Evolutionary conservation across 92 coral and sea anemone genomes (phyloP).

Genomic region (Heteractis magnifica): DNA sequence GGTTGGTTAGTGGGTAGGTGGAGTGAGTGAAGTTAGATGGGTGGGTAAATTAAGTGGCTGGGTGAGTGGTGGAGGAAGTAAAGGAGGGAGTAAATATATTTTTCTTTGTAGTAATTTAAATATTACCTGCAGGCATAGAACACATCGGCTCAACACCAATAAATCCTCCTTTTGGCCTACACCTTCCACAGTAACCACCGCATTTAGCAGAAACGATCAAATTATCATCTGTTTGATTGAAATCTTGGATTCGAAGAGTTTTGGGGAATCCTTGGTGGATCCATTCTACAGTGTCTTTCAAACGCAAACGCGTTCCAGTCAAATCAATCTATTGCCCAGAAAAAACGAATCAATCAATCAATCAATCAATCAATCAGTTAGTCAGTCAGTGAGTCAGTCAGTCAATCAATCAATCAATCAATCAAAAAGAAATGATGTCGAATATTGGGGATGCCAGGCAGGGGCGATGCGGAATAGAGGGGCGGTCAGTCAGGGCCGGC

Average conservation of each 20-base stretch:
- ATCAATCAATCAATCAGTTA: background rate
- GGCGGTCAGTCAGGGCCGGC: no score
- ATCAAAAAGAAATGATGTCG: no score
- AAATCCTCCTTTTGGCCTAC: slow-evolving; percentile 75
- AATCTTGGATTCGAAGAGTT: slow-evolving; percentile 75
- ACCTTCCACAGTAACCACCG: slow-evolving; percentile 97
- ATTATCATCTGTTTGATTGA: slow-evolving; percentile 50
- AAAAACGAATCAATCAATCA: background rate
- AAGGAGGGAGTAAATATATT: no score
- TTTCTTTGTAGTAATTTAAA: no score
- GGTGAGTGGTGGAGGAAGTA: no score
- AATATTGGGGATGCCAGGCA: no score
- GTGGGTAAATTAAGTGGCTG: no score
- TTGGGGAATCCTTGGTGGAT: slow-evolving; percentile 85
- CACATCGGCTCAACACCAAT: slow-evolving; percentile 71
- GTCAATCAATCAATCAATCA: no score
- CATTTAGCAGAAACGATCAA: slow-evolving; percentile 80
- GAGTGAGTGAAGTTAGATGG: no score
- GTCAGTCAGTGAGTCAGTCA: no score
- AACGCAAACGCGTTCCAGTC: slow-evolving; percentile 74
- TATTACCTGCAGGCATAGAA: slow-evolving; percentile 72
- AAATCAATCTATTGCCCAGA: slow-evolving; percentile 50
- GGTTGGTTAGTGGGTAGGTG: no score
- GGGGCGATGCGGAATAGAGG: no score
- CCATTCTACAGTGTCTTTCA: slow-evolving; percentile 76